A percentile compares a stretch with the other conserved stretches of the same genome.
phyloP scores from a whole-genome alignment of 1,140 invertebrate species.

The Gyrodactylus salaris region DNA sequence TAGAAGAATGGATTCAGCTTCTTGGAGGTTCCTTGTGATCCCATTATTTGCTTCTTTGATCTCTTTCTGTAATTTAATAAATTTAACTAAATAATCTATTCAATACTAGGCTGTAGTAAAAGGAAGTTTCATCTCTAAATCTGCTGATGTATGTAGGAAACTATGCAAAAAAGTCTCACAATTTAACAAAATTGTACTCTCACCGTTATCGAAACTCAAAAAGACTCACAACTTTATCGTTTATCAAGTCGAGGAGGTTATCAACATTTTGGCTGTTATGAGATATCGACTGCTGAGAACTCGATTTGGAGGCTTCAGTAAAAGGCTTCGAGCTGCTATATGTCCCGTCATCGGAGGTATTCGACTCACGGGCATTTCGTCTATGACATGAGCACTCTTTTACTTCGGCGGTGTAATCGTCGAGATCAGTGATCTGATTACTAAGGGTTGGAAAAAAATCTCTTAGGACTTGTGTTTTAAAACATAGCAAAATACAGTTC shows the following conservation, averaged over 20 bases:
- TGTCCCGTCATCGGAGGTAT: background rate
- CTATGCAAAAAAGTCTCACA: background rate
- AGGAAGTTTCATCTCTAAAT: background rate
- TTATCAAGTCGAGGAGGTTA: background rate
- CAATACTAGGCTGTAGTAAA: background rate
- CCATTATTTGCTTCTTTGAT: background rate
- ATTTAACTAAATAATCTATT: background rate
- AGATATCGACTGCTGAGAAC: background rate
- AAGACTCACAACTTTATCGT: background rate
- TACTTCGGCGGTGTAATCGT: background rate
- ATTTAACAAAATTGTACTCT: too few species aligned
- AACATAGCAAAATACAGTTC: too few species aligned
- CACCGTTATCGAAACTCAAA: background rate
- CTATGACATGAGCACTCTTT: background rate
- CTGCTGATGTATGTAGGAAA: background rate
- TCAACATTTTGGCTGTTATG: background rate
- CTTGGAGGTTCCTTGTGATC: background rate
- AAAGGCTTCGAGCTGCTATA: background rate
- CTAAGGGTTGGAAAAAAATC: too few species aligned
- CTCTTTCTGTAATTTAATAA: background rate
- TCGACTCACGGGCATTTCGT: background rate
- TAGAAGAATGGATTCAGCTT: background rate
- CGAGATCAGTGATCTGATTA: background rate
- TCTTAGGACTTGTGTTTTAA: too few species aligned
- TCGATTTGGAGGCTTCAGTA: background rate